Percentiles rank a stretch among this genome's conserved stretches.
phyloP scores from a whole-genome alignment of 2,888 invertebrate genomes.

The Scaptomyza caliginosa region DNA sequence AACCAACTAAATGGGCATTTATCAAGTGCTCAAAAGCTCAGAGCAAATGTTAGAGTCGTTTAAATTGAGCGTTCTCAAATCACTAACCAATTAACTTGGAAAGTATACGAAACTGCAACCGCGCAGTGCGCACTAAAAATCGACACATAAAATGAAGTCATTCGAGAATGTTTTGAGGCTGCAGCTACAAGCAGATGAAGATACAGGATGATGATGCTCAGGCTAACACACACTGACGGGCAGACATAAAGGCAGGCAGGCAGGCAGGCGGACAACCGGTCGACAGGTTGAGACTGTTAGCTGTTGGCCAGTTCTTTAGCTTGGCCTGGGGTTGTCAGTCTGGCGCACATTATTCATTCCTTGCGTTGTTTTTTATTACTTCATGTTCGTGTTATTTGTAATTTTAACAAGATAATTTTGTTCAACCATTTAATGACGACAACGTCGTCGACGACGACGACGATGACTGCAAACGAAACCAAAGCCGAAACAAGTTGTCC shows the following conservation, averaged over 20 bases:
- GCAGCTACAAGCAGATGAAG: conserved; percentile 42
- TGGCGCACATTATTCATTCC: conserved; percentile 79
- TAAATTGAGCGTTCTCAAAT: conserved; percentile 51
- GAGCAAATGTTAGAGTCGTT: conserved; percentile 47
- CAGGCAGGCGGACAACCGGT: conserved; percentile 50
- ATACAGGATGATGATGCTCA: conserved; percentile 33
- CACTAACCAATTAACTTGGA: conserved; percentile 74
- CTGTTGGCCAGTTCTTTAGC: conserved; percentile 30
- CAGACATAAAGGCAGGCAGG: conserved; percentile 8
- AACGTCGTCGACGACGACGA: conserved; percentile 25
- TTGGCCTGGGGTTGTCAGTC: conserved; percentile 55
- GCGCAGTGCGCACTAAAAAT: conserved; percentile 68
- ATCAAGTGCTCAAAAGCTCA: conserved; percentile 17
- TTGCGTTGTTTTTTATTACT: conserved; percentile 77
- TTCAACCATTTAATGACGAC: conserved; percentile 82
- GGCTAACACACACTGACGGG: conserved; percentile 5
- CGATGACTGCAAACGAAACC: conserved; percentile 11
- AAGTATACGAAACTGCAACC: conserved; percentile 74
- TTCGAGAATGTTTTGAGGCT: conserved; percentile 66
- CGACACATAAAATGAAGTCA: conserved; percentile 78
- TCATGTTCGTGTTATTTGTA: conserved; percentile 83
- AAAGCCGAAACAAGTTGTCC: conserved; percentile 21
- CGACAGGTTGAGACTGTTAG: conserved; percentile 39
- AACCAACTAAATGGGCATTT: conserved; percentile 37
- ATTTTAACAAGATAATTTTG: conserved; percentile 84